Evolutionary conservation across 2,113 vertebrate species (phyloP).

Genomic region (Pseudolaguvia tuberculata): DNA sequence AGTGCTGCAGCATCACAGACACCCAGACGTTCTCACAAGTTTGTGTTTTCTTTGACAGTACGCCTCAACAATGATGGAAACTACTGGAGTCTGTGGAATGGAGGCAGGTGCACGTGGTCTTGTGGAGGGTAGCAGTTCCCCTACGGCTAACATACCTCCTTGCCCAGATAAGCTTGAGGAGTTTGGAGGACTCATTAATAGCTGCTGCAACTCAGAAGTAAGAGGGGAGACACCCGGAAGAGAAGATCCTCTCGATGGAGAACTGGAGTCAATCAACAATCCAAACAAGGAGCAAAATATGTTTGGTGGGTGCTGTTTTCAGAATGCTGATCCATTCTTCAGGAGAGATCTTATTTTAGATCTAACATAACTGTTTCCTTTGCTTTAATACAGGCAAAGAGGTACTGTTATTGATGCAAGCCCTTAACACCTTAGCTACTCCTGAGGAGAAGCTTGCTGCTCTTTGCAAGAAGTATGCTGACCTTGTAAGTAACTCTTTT

Average conservation of each 20-base stretch:
- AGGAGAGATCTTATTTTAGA: not conserved
- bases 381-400: constrained; percentile 80
- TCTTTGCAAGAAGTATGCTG: constrained; percentile 97
- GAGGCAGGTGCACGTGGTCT: constrained; percentile 67
- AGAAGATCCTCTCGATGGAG: constrained; percentile 81
- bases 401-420: constrained; percentile 94
- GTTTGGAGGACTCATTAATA: constrained; percentile 53
- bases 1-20: not conserved
- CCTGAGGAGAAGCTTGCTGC: constrained; percentile 97
- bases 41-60: constrained; percentile 56
- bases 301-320: constrained; percentile 70
- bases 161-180: constrained; percentile 63
- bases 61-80: constrained; percentile 71
- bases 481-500: constrained; percentile 77
- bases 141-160: constrained; percentile 65
- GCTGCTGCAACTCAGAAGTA: constrained; percentile 68
- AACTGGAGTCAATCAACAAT: constrained; percentile 75
- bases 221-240: constrained; percentile 81
- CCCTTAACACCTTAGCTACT: constrained; percentile 86
- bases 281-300: constrained; percentile 77
- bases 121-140: constrained; percentile 65
- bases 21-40: not conserved
- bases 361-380: not conserved
- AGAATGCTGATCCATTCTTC: not conserved
- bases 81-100: constrained; percentile 67